phyloP scores from a whole-genome alignment of 37 sponge, comb jelly and placozoan genomes.

The Theonella swinhoei region DNA sequence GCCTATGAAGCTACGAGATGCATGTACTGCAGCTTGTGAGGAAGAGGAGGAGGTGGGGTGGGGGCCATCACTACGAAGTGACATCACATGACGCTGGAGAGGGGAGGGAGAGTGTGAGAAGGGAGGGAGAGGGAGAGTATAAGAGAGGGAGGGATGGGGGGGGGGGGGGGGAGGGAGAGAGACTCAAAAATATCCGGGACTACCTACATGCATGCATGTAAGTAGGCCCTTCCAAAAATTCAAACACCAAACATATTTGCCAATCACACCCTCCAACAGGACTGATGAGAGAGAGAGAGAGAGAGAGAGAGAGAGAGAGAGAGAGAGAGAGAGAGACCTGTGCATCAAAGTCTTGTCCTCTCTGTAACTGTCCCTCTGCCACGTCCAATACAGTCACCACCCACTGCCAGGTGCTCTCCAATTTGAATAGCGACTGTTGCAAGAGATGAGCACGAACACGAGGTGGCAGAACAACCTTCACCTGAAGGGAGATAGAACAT shows the following conservation, averaged over 20 bases:
- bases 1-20: constrained; percentile 54
- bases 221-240: no score
- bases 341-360: constrained; percentile 66
- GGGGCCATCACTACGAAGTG: constrained; percentile 50
- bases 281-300: background rate
- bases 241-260: no score
- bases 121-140: background rate
- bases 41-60: background rate
- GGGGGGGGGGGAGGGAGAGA: constrained; percentile 15
- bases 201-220: no score
- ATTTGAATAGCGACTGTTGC: background rate
- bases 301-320: background rate
- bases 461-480: constrained; percentile 17
- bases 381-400: constrained; percentile 64
- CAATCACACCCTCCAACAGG: no score
- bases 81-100: constrained; percentile 68
- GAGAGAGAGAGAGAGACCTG: constrained; percentile 48
- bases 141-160: background rate
- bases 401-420: constrained; percentile 83
- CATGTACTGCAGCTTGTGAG: background rate
- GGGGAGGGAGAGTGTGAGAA: background rate
- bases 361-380: constrained; percentile 75
- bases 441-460: background rate
- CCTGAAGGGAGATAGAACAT: background rate
- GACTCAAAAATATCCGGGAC: no score